These are phyloP conservation scores for Drosophila eohydei DNA, from an alignment of 2,888 invertebrate genomes.

Conservation along the genomic window DNA sequence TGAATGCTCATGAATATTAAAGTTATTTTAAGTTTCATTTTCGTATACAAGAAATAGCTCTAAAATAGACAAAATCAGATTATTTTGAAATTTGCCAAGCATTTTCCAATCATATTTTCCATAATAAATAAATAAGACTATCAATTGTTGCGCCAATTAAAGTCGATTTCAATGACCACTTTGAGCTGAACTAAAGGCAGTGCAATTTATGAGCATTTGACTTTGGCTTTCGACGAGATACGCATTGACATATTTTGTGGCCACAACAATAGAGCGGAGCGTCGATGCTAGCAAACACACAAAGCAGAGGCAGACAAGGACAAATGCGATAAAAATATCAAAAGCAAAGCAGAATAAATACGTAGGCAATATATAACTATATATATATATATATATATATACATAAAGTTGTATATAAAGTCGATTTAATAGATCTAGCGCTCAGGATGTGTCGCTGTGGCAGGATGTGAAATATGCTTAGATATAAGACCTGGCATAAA, in stretches of 20 bases:
- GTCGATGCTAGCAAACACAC: constrained; percentile 41
- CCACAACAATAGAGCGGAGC: constrained; percentile 43
- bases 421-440: constrained; percentile 76
- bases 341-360: constrained; percentile 46
- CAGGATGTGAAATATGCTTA: constrained; percentile 31
- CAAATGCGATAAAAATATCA: constrained; percentile 45
- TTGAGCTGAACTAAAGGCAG: not conserved
- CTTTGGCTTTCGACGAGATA: constrained; percentile 11
- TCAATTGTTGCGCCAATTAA: constrained; percentile 26
- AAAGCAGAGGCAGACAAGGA: constrained; percentile 38
- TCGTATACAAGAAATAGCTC: no score
- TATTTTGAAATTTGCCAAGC: no score
- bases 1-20: no score
- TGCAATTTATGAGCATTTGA: constrained; percentile 22
- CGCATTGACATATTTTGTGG: constrained; percentile 39
- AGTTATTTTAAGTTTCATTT: no score
- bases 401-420: constrained; percentile 48
- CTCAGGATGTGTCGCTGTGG: constrained; percentile 10
- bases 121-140: not conserved
- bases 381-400: constrained; percentile 8
- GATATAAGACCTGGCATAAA: constrained; percentile 7
- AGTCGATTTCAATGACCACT: not conserved
- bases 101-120: not conserved
- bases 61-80: no score
- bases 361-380: constrained; percentile 58